These are phyloP conservation scores for Paratilapia polleni DNA, from an alignment of 2,113 vertebrate species.

Conservation along the genomic window DNA sequence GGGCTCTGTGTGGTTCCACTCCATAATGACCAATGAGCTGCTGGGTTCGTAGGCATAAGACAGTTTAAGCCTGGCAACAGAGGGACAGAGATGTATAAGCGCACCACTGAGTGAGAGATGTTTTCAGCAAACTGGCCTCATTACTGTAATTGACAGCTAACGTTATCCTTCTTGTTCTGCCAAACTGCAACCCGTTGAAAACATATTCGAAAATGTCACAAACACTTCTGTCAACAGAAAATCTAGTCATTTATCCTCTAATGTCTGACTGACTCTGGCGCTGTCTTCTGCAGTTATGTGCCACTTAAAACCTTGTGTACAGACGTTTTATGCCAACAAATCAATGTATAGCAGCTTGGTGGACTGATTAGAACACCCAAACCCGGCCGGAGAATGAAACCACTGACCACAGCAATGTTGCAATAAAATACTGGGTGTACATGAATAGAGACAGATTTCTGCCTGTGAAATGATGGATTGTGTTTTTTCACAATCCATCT, in stretches of 20 bases:
- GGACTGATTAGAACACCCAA: conserved; percentile 14
- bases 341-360: conserved; percentile 19
- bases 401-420: not conserved
- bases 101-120: conserved; percentile 13
- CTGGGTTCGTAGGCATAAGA: conserved; percentile 94
- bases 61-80: conserved; percentile 84
- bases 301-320: not conserved
- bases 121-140: conserved; percentile 22
- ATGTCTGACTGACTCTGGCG: not conserved
- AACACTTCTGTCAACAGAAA: conserved; percentile 14
- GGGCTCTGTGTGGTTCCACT: conserved; percentile 95
- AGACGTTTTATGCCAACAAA: conserved; percentile 9
- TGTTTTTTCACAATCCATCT: conserved; percentile 7
- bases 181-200: conserved; percentile 19
- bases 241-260: not conserved
- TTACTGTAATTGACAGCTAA: conserved; percentile 31
- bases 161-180: not conserved
- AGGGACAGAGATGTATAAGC: conserved; percentile 8
- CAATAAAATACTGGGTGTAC: not conserved
- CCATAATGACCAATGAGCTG: conserved; percentile 94
- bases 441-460: conserved; percentile 6
- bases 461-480: conserved; percentile 38
- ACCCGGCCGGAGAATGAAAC: not conserved
- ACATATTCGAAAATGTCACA: conserved; percentile 12
- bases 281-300: not conserved